A percentile compares a stretch with the other conserved stretches of the same genome.
Evolutionary conservation across 2,113 vertebrate genomes (phyloP).

Genomic region (Alectura lathami): DNA sequence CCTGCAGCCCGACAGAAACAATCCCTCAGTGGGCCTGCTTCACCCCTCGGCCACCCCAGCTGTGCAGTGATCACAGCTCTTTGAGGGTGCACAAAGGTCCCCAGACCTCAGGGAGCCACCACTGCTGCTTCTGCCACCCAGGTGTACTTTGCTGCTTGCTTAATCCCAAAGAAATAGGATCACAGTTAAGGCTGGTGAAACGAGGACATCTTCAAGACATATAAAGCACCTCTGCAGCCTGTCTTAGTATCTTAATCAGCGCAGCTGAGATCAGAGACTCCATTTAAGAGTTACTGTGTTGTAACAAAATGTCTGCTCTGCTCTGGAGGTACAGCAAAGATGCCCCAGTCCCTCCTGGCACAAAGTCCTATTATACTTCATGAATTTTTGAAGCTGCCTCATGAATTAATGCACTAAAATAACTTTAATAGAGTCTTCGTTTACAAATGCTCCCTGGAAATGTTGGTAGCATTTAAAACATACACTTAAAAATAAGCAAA

Average conservation of each 20-base stretch:
- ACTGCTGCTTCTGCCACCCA: neutral
- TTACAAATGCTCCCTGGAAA: constrained; percentile 54
- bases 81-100: neutral
- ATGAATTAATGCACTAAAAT: constrained; percentile 70
- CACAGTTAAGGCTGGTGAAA: constrained; percentile 62
- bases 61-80: neutral
- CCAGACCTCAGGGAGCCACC: fast-evolving
- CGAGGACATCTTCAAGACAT: constrained; percentile 56
- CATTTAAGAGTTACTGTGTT: neutral
- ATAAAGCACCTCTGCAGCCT: constrained; percentile 27
- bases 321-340: constrained; percentile 17
- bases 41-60: neutral
- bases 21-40: neutral
- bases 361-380: constrained; percentile 53
- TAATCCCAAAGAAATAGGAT: constrained; percentile 50
- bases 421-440: constrained; percentile 37
- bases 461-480: constrained; percentile 30
- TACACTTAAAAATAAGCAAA: constrained; percentile 44
- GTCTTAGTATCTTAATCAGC: constrained; percentile 16
- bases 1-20: constrained; percentile 22
- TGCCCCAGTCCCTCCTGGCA: constrained; percentile 21
- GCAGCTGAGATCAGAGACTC: neutral
- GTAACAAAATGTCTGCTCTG: constrained; percentile 27
- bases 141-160: neutral
- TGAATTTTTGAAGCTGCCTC: constrained; percentile 72